Evolutionary conservation across 2,113 vertebrate genomes (phyloP), one percentile per base, ranked within the genome.

Genomic region (Phocoena sinus): DNA sequence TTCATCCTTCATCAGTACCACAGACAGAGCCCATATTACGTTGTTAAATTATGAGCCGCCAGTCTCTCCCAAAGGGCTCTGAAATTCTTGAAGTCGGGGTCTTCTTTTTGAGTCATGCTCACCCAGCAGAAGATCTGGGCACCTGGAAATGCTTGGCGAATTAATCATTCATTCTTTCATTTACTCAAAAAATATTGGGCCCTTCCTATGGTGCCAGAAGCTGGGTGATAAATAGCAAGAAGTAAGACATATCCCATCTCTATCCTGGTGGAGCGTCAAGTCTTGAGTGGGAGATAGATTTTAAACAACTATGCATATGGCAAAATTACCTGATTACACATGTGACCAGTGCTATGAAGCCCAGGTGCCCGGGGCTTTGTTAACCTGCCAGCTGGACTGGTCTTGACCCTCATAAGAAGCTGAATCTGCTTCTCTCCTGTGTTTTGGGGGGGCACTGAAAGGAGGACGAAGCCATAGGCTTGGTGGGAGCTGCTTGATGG

Each of bases 361-460:
- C 65, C 7, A 5, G 33, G 11, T 13, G 1, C 47, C 15, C 0
- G 9, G 38, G 4, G 6, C 44, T 5, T 12, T 3, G 11, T 31
- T 13, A 8, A 2, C 62, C 41, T 21, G 44, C 9, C 5, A 2
- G 0, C 13, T 8, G 8, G 44, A 71, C 41, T 50, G 41, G 17
- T 18, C 11, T 13, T 18, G 28, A 25, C 33, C 21, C 18, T 31
- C 44, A 17, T 0, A 4, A n/a, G 9, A n/a, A 12, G 31, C 5
- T 3, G 2, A 12, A 26, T 3, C 23, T 7, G 28, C 50, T 23
- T 74, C 25, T 60, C 28, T 18, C 21, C 33, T 7, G 1, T 5
- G 50, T 38, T 25, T 18, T 11, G 33, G 71, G 38, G 50, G 17
- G 6, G 11, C 6, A 1, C 28, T 18, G 31, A 26, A 5, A 38